phyloP scores from a whole-genome alignment of 2,113 vertebrate genomes.

The Dromas ardeola region DNA sequence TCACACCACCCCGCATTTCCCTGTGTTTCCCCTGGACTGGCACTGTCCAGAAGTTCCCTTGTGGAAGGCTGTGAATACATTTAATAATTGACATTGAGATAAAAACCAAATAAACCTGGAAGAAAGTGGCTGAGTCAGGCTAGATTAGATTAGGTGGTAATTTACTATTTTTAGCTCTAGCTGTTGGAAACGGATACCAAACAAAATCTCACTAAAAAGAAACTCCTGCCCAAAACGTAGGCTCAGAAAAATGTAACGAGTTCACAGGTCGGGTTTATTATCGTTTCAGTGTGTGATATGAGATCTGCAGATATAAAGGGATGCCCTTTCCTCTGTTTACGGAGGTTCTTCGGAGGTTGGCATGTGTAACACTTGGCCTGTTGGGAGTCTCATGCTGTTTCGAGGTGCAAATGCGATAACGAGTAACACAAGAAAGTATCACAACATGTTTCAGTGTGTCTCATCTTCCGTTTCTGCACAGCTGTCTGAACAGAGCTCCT shows the following conservation, averaged over 20 bases:
- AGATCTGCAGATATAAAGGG: background rate
- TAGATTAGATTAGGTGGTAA: background rate
- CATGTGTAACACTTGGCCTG: background rate
- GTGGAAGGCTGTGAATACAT: background rate
- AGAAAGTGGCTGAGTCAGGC: slow-evolving; percentile 1
- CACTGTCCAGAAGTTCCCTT: background rate
- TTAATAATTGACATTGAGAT: background rate
- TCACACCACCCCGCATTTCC: background rate
- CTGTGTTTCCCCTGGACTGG: background rate
- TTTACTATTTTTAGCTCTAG: background rate
- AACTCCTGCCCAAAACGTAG: background rate
- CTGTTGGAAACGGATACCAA: background rate
- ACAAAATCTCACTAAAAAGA: background rate
- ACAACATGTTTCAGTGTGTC: background rate
- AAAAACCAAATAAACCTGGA: background rate
- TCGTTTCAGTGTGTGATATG: background rate
- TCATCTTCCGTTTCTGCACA: background rate
- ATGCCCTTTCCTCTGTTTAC: background rate
- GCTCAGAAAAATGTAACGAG: background rate
- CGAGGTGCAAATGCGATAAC: background rate
- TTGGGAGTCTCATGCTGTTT: background rate
- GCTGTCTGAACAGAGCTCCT: background rate
- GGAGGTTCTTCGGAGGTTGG: background rate
- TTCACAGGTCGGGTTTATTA: background rate
- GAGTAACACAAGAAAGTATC: slow-evolving; percentile 1